Evolutionary conservation across 2,113 vertebrate species (phyloP).

Genomic region (Fulica atra): DNA sequence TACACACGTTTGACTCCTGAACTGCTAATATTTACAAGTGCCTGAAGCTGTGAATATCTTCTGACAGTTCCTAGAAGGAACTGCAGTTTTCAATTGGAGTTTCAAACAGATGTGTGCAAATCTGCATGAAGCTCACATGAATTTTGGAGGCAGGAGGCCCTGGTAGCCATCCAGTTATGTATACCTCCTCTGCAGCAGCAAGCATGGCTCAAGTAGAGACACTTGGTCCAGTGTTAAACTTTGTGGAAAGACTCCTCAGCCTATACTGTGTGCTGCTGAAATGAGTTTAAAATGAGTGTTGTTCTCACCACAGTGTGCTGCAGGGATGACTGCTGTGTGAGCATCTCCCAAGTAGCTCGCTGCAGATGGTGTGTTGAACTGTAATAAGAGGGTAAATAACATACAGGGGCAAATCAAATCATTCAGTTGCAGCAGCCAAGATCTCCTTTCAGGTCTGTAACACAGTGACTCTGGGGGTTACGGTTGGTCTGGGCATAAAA

Average conservation of each 20-base stretch:
- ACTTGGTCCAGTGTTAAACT: not conserved
- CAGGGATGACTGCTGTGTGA: not conserved
- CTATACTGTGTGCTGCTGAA: not conserved
- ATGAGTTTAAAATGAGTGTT: not conserved
- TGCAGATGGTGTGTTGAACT: not conserved
- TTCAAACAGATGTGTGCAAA: not conserved
- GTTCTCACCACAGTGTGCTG: fast-evolving
- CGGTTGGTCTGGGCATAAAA: fast-evolving
- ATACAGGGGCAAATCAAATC: not conserved
- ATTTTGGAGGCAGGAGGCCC: not conserved
- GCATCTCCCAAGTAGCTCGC: not conserved
- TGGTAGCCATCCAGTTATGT: not conserved
- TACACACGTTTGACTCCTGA: not conserved
- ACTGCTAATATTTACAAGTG: not conserved
- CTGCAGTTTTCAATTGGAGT: not conserved
- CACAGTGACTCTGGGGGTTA: not conserved
- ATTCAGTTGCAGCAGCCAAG: not conserved
- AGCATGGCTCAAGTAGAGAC: not conserved
- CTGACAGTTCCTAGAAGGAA: not conserved
- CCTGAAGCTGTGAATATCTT: not conserved
- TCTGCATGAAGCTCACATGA: not conserved
- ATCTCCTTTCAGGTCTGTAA: not conserved
- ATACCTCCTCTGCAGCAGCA: not conserved
- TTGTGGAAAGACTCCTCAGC: not conserved
- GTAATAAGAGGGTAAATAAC: not conserved